Percentiles rank a stretch among this genome's conserved stretches.
These are phyloP conservation scores for Leptoteleia sp. DNA, from an alignment of 1,140 invertebrate species.

Conservation along the genomic window DNA sequence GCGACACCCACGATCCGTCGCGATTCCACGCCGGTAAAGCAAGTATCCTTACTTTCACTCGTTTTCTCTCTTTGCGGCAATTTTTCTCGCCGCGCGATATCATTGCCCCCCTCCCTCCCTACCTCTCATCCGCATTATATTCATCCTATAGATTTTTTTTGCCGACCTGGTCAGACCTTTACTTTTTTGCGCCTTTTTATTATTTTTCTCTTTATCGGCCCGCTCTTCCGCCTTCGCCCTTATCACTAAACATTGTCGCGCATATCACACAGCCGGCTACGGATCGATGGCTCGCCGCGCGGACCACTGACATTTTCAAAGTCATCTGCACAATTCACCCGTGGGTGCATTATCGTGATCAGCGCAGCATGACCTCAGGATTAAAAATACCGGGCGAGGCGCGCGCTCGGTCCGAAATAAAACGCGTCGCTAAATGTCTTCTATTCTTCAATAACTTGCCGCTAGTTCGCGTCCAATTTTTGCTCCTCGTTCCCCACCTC, in stretches of 20 bases:
- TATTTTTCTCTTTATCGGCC: conserved; percentile 52
- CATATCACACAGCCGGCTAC: conserved; percentile 60
- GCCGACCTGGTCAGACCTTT: conserved; percentile 35
- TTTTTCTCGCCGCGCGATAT: no score
- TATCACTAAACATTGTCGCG: conserved; percentile 64
- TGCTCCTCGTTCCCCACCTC: no score
- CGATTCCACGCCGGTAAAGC: conserved; percentile 18
- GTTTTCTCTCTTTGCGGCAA: conserved; percentile 53
- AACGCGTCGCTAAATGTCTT: conserved; percentile 56
- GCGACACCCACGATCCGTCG: conserved; percentile 19
- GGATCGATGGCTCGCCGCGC: conserved; percentile 64
- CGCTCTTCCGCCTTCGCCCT: conserved; percentile 60
- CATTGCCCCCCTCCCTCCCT: neutral
- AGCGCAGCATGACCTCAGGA: conserved; percentile 64
- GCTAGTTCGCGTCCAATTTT: neutral
- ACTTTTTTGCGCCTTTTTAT: conserved; percentile 58
- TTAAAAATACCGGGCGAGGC: conserved; percentile 67
- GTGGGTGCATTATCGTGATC: conserved; percentile 64
- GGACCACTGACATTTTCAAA: conserved; percentile 72
- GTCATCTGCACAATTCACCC: conserved; percentile 74
- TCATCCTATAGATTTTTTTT: conserved; percentile 41
- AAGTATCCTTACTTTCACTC: conserved; percentile 44
- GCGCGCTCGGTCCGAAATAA: conserved; percentile 62
- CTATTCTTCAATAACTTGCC: conserved; percentile 30
- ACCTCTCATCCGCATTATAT: conserved; percentile 23